Percentiles rank a stretch among this genome's conserved stretches.
These are phyloP conservation scores for Nothura maculosa DNA, from an alignment of 2,797 vertebrate genomes.

Conservation along the genomic window DNA sequence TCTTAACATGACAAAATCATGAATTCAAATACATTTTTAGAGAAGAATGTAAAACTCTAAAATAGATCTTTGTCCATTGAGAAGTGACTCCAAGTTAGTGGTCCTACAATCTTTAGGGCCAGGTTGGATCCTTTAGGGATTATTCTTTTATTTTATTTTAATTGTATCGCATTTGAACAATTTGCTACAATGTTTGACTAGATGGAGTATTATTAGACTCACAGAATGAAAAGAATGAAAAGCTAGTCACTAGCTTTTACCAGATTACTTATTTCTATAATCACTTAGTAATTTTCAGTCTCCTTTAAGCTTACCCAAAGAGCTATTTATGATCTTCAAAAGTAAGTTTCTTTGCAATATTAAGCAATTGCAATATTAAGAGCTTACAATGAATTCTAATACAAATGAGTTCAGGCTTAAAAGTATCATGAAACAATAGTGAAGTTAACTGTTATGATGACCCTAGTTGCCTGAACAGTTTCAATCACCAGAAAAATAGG, in stretches of 20 bases:
- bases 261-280: not conserved
- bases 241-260: not conserved
- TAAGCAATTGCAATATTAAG: slow-evolving; percentile 13
- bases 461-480: not conserved
- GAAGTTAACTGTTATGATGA: not conserved
- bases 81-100: not conserved
- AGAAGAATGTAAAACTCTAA: not conserved
- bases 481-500: not conserved
- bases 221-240: slow-evolving; percentile 40
- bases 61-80: not conserved
- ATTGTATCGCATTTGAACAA: not conserved
- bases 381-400: slow-evolving; percentile 5
- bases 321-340: slow-evolving; percentile 24
- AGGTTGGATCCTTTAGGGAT: not conserved
- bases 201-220: not conserved
- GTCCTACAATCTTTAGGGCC: not conserved
- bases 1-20: not conserved
- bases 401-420: not conserved
- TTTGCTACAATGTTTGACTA: not conserved
- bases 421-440: not conserved
- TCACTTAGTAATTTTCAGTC: slow-evolving; percentile 20
- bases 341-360: slow-evolving; percentile 9
- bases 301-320: slow-evolving; percentile 24
- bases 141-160: not conserved
- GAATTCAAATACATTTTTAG: not conserved